phyloP scores from a whole-genome alignment of 2,888 invertebrate genomes.

The Cataglyphis altisquamis region DNA sequence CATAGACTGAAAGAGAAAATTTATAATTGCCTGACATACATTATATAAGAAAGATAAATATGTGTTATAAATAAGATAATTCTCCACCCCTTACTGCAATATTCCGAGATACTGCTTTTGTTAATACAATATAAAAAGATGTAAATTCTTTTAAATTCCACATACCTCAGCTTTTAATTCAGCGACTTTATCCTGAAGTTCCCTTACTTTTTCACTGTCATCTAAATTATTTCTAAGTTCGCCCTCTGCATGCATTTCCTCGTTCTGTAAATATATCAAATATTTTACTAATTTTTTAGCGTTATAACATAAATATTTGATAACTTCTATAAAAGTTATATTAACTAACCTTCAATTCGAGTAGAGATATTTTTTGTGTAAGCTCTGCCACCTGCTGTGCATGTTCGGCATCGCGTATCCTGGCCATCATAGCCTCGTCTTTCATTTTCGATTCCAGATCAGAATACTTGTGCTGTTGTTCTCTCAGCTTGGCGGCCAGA shows the following conservation, averaged over 20 bases:
- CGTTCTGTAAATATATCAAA: conserved; percentile 90
- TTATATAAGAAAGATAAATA: conserved; percentile 48
- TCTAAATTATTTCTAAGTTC: conserved; percentile 95
- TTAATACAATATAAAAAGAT: background rate
- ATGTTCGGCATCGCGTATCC: conserved; percentile 97
- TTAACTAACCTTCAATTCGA: conserved; percentile 92
- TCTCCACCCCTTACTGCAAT: conserved; percentile 78
- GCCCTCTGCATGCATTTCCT: conserved; percentile 97
- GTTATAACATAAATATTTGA: background rate
- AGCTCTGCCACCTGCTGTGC: conserved; percentile 97
- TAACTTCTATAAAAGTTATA: background rate
- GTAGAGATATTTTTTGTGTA: conserved; percentile 96
- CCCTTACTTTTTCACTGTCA: conserved; percentile 94
- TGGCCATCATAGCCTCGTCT: conserved; percentile 97
- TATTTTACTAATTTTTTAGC: background rate
- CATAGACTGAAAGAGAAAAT: background rate
- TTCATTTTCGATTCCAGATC: conserved; percentile 91
- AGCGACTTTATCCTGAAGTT: conserved; percentile 96
- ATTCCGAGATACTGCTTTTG: conserved; percentile 62
- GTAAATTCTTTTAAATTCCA: conserved; percentile 51
- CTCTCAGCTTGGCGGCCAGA: conserved; percentile 92
- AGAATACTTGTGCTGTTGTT: conserved; percentile 92
- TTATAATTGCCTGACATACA: conserved; percentile 36
- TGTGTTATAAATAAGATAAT: conserved; percentile 34
- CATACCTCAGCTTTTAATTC: conserved; percentile 97